phyloP scores from a whole-genome alignment of 2,888 invertebrate species.

The Yponomeuta evonymella region DNA sequence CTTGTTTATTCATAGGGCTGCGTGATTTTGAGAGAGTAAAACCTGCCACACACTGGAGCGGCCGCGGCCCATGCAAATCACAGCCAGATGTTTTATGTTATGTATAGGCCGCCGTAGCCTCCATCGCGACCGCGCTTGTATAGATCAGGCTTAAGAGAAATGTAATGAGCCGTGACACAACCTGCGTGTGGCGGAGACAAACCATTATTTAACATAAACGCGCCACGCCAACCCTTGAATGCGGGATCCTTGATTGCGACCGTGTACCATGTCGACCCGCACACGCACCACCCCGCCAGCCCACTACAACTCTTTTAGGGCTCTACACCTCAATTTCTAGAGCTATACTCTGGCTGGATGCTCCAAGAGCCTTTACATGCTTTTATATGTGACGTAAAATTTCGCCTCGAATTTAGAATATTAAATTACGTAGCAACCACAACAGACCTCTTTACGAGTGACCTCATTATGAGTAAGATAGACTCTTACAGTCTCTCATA shows the following conservation, averaged over 20 bases:
- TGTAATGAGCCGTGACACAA: constrained; percentile 63
- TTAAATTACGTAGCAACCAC: too few species aligned
- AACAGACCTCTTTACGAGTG: too few species aligned
- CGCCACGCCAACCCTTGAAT: constrained; percentile 25
- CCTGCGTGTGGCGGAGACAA: constrained; percentile 55
- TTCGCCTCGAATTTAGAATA: neutral
- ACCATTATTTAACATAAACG: constrained; percentile 50
- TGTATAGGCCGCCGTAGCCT: too few species aligned
- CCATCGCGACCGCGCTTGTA: too few species aligned
- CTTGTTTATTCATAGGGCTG: constrained; percentile 47
- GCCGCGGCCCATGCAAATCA: too few species aligned
- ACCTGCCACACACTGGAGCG: constrained; percentile 20
- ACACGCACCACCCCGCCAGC: neutral
- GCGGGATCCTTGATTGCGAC: neutral
- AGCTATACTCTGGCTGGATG: too few species aligned
- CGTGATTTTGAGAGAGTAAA: constrained; percentile 58
- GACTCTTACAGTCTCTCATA: too few species aligned
- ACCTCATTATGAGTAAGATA: too few species aligned
- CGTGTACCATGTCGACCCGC: neutral
- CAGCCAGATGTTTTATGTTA: too few species aligned
- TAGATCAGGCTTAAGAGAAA: constrained; percentile 19
- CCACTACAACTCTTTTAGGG: too few species aligned
- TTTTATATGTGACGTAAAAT: neutral
- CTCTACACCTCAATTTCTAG: too few species aligned
- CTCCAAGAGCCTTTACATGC: too few species aligned